phyloP scores from a whole-genome alignment of 1,140 invertebrate genomes.

The Tetragonula clypearis region DNA sequence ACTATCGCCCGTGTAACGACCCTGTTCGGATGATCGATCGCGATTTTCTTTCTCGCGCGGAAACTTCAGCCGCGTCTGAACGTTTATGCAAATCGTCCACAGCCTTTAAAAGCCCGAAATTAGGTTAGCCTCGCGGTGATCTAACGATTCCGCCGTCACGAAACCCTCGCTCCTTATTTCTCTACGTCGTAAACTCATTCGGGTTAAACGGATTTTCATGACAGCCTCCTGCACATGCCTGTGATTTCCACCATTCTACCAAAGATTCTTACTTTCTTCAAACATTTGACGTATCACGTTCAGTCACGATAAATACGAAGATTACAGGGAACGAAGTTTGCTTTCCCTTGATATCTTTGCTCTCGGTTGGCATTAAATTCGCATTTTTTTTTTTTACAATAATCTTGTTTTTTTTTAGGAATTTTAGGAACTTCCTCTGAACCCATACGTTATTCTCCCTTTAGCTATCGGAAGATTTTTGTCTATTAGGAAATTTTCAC shows the following conservation, averaged over 20 bases:
- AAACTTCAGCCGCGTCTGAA: background rate
- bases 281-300: background rate
- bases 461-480: too few species aligned
- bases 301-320: background rate
- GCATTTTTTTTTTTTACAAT: too few species aligned
- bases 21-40: background rate
- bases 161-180: constrained; percentile 36
- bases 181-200: constrained; percentile 19
- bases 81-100: constrained; percentile 36
- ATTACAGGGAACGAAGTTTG: background rate
- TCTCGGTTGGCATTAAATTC: too few species aligned
- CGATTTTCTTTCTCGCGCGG: constrained; percentile 19
- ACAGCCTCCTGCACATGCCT: background rate
- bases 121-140: constrained; percentile 37
- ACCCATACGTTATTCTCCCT: too few species aligned
- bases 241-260: background rate
- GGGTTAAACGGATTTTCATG: constrained; percentile 4
- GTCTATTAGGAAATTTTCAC: too few species aligned
- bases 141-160: constrained; percentile 36
- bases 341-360: background rate
- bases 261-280: background rate
- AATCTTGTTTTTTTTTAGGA: too few species aligned
- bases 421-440: too few species aligned
- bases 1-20: background rate
- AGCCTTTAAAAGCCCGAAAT: constrained; percentile 39